A percentile compares a stretch with the other conserved stretches of the same genome.
phyloP scores from a whole-genome alignment of 2,888 invertebrate genomes.

The Torymus aiolomorphi region DNA sequence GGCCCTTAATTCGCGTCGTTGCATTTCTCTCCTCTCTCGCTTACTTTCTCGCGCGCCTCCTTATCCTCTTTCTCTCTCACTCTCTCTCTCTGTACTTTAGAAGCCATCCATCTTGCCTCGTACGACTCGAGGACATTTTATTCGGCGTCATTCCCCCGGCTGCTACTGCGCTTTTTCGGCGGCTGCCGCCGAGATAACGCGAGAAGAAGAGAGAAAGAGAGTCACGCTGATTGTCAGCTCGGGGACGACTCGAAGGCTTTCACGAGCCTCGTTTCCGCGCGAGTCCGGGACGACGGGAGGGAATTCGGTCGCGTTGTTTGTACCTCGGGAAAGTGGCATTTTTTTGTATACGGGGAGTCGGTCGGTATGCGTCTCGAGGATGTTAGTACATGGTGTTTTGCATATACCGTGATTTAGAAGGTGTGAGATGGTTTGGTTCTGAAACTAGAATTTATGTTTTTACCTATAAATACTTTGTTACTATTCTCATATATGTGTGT shows the following conservation, averaged over 20 bases:
- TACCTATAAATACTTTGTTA: too few relatives aligned
- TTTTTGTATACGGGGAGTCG: too few relatives aligned
- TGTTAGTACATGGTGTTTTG: too few relatives aligned
- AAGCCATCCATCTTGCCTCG: slow-evolving; percentile 67
- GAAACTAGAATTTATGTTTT: too few relatives aligned
- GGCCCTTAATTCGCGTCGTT: neutral
- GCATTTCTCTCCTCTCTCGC: neutral
- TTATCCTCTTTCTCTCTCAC: neutral
- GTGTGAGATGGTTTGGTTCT: too few relatives aligned
- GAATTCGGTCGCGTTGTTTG: neutral
- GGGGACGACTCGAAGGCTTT: neutral
- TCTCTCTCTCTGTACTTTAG: slow-evolving; percentile 22
- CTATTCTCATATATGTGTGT: too few relatives aligned
- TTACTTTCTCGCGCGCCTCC: slow-evolving; percentile 16
- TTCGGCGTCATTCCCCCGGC: slow-evolving; percentile 59
- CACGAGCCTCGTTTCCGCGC: neutral
- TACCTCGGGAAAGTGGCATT: neutral
- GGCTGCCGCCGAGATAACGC: neutral
- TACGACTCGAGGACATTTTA: slow-evolving; percentile 65
- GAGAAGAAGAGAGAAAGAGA: neutral
- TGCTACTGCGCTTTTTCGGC: neutral
- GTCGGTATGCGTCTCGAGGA: too few relatives aligned
- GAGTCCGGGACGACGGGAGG: too few relatives aligned
- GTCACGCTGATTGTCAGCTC: slow-evolving; percentile 29
- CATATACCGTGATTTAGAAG: too few relatives aligned